Evolutionary conservation across 2,113 vertebrate genomes (phyloP).

Genomic region (Odontesthes bonariensis): DNA sequence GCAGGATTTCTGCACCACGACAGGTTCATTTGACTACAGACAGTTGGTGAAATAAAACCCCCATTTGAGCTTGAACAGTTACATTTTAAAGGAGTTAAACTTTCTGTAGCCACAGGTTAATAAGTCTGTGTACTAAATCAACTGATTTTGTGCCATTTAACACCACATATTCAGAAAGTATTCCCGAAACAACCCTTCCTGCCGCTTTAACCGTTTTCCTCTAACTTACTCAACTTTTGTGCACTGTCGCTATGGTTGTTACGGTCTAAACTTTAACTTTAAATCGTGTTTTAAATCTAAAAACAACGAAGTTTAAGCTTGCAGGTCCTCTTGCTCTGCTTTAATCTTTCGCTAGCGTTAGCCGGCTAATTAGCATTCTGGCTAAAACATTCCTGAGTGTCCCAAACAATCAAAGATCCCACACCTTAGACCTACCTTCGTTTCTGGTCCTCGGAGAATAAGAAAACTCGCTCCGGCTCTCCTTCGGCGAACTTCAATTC

Average conservation of each 20-base stretch:
- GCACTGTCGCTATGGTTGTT: rapidly evolving
- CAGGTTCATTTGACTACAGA: background rate
- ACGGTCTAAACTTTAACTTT: background rate
- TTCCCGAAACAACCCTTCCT: background rate
- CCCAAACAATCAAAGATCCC: constrained; percentile 26
- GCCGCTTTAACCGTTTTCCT: background rate
- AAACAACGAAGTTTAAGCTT: background rate
- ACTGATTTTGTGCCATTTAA: background rate
- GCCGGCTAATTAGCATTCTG: constrained; percentile 66
- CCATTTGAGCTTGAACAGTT: background rate
- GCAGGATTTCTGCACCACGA: background rate
- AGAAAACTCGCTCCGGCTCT: background rate
- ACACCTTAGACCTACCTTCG: constrained; percentile 51
- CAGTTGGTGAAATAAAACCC: background rate
- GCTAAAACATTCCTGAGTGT: constrained; percentile 64
- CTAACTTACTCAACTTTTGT: background rate
- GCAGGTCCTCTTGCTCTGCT: background rate
- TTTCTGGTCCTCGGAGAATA: background rate
- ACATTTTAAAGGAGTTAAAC: background rate
- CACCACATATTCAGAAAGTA: rapidly evolving
- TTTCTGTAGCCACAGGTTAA: background rate
- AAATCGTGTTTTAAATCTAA: background rate
- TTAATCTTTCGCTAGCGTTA: constrained; percentile 46
- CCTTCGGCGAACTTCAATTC: background rate
- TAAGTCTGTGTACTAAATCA: background rate